phyloP scores from a whole-genome alignment of 92 coral and sea anemone species.

The Siderastrea radians region DNA sequence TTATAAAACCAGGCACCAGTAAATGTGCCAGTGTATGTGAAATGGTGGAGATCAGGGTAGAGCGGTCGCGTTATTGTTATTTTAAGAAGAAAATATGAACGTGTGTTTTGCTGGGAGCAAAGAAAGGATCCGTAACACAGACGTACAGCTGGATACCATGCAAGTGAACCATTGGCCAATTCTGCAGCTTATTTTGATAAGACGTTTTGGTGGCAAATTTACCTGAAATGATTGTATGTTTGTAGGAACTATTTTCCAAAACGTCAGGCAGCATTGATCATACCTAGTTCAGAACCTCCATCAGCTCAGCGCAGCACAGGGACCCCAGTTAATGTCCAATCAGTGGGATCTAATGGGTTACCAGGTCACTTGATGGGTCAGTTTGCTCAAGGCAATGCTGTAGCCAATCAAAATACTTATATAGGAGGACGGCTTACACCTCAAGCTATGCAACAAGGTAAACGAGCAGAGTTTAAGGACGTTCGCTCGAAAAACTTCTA shows the following conservation, averaged over 20 bases:
- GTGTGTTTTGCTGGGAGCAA: too few species aligned
- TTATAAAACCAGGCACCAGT: too few species aligned
- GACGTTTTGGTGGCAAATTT: background rate
- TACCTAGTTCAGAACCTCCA: slow-evolving; percentile 69
- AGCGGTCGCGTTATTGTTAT: too few species aligned
- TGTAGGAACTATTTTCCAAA: slow-evolving; percentile 95
- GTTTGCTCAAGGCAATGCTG: slow-evolving; percentile 27
- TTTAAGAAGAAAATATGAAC: too few species aligned
- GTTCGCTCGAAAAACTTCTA: too few species aligned
- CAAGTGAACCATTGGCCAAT: too few species aligned
- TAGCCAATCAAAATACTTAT: slow-evolving; percentile 51
- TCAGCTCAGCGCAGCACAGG: slow-evolving; percentile 64
- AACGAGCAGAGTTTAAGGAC: background rate
- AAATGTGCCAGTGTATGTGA: too few species aligned
- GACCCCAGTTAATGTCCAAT: slow-evolving; percentile 58
- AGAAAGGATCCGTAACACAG: too few species aligned
- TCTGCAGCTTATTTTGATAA: too few species aligned
- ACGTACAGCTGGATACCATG: too few species aligned
- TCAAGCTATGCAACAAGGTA: slow-evolving; percentile 92
- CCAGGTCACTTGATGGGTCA: slow-evolving; percentile 71
- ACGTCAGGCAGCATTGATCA: slow-evolving; percentile 86
- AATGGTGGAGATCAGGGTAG: too few species aligned
- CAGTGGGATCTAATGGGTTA: slow-evolving; percentile 55
- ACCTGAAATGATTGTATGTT: background rate
- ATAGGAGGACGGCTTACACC: slow-evolving; percentile 85